phyloP scores from a whole-genome alignment of 2,888 invertebrate genomes.

The Oegoconia quadripuncta region DNA sequence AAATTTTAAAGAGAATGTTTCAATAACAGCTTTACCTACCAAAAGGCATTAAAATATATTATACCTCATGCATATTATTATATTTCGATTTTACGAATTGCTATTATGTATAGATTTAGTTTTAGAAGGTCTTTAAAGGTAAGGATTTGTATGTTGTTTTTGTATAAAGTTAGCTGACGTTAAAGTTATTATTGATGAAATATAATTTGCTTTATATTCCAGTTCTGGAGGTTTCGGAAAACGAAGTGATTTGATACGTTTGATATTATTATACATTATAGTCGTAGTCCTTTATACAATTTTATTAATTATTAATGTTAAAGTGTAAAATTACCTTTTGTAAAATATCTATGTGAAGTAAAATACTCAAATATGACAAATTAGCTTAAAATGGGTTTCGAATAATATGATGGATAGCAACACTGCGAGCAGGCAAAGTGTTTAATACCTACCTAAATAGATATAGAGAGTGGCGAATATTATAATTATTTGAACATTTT shows the following conservation, averaged over 20 bases:
- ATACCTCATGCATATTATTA: background rate
- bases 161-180: constrained; percentile 14
- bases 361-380: constrained; percentile 14
- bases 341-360: constrained; percentile 1
- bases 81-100: background rate
- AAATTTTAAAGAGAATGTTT: background rate
- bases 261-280: constrained; percentile 22
- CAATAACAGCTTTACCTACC: too few relatives aligned
- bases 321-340: constrained; percentile 4
- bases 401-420: too few relatives aligned
- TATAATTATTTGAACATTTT: too few relatives aligned
- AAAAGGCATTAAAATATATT: too few relatives aligned
- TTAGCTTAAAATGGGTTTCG: constrained; percentile 12
- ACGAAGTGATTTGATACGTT: constrained; percentile 34
- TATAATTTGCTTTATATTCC: constrained; percentile 8
- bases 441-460: too few relatives aligned
- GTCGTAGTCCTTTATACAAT: constrained; percentile 27
- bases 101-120: background rate
- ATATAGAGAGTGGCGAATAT: too few relatives aligned
- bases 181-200: constrained; percentile 10
- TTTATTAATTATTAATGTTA: constrained; percentile 9
- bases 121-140: constrained; percentile 7
- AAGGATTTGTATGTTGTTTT: constrained; percentile 17
- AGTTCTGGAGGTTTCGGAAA: constrained; percentile 27
- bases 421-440: too few relatives aligned